Evolutionary conservation across 1,140 invertebrate genomes (phyloP).

Genomic region (Calephelis nemesis): DNA sequence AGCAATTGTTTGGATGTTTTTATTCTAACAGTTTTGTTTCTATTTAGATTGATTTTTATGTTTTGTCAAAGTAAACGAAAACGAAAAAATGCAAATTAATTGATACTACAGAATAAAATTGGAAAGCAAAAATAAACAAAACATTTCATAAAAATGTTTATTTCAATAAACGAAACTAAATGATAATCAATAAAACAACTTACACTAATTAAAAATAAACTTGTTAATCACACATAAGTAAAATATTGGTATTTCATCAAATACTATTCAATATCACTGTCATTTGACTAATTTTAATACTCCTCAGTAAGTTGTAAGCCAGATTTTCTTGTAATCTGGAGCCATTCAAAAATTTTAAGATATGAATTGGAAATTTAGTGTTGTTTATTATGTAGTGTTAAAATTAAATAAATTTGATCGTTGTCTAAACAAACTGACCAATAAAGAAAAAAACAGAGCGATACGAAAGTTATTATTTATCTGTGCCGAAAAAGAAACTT

Average conservation of each 20-base stretch:
- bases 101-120: conserved; percentile 20
- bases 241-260: conserved; percentile 17
- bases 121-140: conserved; percentile 35
- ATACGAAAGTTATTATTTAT: too few species aligned
- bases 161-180: conserved; percentile 57
- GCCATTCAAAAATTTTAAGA: too few species aligned
- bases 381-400: too few species aligned
- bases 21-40: too few species aligned
- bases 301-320: conserved; percentile 3
- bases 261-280: conserved; percentile 19
- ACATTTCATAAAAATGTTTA: conserved; percentile 46
- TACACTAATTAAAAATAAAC: conserved; percentile 17
- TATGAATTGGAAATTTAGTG: too few species aligned
- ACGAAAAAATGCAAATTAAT: neutral
- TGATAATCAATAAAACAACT: conserved; percentile 43
- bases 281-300: conserved; percentile 23
- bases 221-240: neutral
- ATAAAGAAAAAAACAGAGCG: too few species aligned
- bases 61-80: neutral
- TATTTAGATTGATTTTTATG: too few species aligned
- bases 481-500: too few species aligned
- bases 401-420: too few species aligned
- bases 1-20: too few species aligned
- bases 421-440: too few species aligned
- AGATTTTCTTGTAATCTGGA: too few species aligned